Evolutionary conservation across 2,113 vertebrate genomes (phyloP), one percentile per base, ranked within the genome.

Genomic region (Lathamus discolor): DNA sequence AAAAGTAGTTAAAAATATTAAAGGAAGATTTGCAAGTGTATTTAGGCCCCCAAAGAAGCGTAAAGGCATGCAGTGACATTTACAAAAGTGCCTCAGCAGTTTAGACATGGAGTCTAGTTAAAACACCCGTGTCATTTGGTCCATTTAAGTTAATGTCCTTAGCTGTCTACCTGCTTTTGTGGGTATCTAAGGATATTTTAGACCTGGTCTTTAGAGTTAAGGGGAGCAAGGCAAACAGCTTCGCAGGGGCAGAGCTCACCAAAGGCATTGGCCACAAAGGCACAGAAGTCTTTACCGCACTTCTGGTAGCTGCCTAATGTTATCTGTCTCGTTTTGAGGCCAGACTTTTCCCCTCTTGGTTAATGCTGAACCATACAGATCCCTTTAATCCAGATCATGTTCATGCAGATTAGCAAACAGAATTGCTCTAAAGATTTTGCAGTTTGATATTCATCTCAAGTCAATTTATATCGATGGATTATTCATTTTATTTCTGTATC

Each of bases 401-500:
- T 94, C 63, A 33, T 83, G 91, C 52, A 94, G 95, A 93, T 94
- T 87, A 92, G 91, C 88, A 67, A 92, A 69, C 35, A 89, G 93
- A 87, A 83, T 89, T 25, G n/a, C 86, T 94, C 74, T 85, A 73
- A 96, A 92, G 92, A 73, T 95, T 91, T 87, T 80, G 88, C 83
- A 84, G 92, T 92, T 92, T 95, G 93, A 94, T 96, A 91, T 91
- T 96, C 95, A 92, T 96, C 92, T 92, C 90, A 37, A 95, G 88
- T 91, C 77, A 97, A 80, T 93, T 97, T 95, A 83, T 96, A 91
- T 67, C 89, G 91, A 94, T 95, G 91, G 96, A 94, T 96, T 91
- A 94, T 96, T 96, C 93, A 94, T 92, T 96, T 97, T 94, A 93
- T 94, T 96, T 96, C 91, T 96, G 95, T 93, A 85, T 96, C 86